Evolutionary conservation across 2,797 vertebrate genomes (phyloP).

Genomic region (Limosa lapponica): DNA sequence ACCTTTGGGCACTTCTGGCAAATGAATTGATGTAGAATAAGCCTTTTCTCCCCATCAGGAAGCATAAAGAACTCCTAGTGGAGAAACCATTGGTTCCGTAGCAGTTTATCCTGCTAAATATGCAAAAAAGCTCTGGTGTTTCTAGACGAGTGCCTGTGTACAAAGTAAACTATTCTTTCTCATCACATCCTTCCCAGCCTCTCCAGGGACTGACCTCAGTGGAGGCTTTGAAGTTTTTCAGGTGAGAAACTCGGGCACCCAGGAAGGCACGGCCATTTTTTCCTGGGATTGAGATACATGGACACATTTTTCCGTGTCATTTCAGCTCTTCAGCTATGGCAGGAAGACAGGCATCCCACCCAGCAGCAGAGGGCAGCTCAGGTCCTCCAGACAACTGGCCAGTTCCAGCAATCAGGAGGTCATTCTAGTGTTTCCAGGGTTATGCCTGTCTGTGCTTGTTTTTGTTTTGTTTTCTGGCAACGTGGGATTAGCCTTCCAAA

Average conservation of each 20-base stretch:
- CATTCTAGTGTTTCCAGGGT: background rate
- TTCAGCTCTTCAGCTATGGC: background rate
- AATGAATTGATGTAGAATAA: background rate
- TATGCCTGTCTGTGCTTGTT: background rate
- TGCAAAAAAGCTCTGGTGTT: background rate
- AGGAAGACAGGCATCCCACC: background rate
- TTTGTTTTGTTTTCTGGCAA: background rate
- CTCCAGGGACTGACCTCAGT: background rate
- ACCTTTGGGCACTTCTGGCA: background rate
- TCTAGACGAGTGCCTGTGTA: background rate
- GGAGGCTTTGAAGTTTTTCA: background rate
- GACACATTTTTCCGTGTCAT: background rate
- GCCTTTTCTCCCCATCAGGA: background rate
- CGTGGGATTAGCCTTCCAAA: background rate
- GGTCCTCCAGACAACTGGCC: background rate
- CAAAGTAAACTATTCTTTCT: background rate
- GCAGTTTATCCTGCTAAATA: background rate
- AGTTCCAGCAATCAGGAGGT: background rate
- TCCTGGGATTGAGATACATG: background rate
- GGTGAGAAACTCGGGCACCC: background rate
- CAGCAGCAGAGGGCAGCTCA: background rate
- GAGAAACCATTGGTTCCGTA: background rate
- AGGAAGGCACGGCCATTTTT: background rate
- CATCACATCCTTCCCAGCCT: background rate
- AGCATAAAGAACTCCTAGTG: background rate